These are phyloP conservation scores for Porphyrio hochstetteri DNA, from an alignment of 2,113 vertebrate genomes.

Conservation along the genomic window DNA sequence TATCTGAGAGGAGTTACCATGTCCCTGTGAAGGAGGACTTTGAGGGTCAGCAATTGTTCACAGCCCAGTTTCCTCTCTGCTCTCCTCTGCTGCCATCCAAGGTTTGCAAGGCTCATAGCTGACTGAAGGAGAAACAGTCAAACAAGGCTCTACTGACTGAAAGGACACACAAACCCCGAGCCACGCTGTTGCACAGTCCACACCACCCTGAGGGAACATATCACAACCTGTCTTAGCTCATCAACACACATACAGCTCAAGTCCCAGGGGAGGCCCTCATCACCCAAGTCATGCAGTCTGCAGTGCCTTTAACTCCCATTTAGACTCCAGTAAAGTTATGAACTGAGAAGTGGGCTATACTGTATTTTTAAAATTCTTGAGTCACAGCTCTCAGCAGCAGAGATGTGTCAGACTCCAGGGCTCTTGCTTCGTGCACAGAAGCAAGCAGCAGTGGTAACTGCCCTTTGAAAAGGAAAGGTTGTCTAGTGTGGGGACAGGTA, in stretches of 20 bases:
- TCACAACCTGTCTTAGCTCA: neutral
- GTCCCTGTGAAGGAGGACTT: neutral
- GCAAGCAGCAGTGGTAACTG: neutral
- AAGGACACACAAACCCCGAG: neutral
- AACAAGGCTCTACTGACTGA: neutral
- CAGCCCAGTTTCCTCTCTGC: neutral
- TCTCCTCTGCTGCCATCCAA: neutral
- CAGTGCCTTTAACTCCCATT: neutral
- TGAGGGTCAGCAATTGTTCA: neutral
- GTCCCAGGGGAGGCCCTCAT: neutral
- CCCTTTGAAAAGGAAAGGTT: neutral
- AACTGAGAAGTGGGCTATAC: slow-evolving; percentile 14
- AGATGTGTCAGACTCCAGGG: slow-evolving; percentile 51
- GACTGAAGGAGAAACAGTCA: neutral
- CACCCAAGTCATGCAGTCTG: neutral
- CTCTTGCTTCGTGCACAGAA: neutral
- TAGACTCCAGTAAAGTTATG: neutral
- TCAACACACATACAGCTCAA: neutral
- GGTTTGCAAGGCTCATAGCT: neutral
- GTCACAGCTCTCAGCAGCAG: neutral
- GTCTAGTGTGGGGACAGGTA: neutral
- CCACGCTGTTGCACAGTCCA: neutral
- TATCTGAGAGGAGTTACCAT: neutral
- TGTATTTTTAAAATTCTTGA: slow-evolving; percentile 56
- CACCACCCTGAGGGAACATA: neutral